Conservation (phyloP, 1,140 invertebrate species). For the Polypedilum vanderplanki region DNA sequence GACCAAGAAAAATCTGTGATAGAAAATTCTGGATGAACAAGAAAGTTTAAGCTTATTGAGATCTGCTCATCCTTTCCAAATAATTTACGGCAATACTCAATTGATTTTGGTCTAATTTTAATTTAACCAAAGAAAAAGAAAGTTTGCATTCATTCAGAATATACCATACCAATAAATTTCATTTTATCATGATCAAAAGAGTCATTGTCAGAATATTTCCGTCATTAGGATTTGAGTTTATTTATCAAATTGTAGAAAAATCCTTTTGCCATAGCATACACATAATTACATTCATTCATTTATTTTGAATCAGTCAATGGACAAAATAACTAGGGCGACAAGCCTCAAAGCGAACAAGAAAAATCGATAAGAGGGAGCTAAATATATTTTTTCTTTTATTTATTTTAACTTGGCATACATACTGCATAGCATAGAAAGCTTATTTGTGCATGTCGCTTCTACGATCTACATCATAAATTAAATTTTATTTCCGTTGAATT, state of each 20-base stretch:
- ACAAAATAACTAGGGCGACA: neutral
- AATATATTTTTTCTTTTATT: neutral
- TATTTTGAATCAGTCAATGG: neutral
- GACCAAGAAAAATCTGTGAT: too few relatives aligned
- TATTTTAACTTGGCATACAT: neutral
- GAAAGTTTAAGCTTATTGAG: too few relatives aligned
- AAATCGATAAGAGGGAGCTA: neutral
- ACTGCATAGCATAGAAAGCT: neutral
- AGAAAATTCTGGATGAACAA: too few relatives aligned
- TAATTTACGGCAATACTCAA: too few relatives aligned
- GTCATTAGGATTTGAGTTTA: too few relatives aligned
- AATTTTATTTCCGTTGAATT: neutral
- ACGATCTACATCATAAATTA: neutral
- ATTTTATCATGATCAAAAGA: too few relatives aligned
- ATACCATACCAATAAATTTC: too few relatives aligned
- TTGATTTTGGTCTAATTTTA: too few relatives aligned
- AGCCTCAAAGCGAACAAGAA: neutral
- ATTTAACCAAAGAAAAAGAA: too few relatives aligned
- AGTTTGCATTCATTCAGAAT: too few relatives aligned
- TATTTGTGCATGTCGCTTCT: neutral
- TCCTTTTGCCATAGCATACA: neutral
- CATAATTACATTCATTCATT: conserved; percentile 10
- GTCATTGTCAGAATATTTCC: too few relatives aligned
- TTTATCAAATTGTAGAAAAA: neutral
- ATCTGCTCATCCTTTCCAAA: too few relatives aligned